phyloP scores from a whole-genome alignment of 2,888 invertebrate genomes.

The Pachliopta kotzebuea region DNA sequence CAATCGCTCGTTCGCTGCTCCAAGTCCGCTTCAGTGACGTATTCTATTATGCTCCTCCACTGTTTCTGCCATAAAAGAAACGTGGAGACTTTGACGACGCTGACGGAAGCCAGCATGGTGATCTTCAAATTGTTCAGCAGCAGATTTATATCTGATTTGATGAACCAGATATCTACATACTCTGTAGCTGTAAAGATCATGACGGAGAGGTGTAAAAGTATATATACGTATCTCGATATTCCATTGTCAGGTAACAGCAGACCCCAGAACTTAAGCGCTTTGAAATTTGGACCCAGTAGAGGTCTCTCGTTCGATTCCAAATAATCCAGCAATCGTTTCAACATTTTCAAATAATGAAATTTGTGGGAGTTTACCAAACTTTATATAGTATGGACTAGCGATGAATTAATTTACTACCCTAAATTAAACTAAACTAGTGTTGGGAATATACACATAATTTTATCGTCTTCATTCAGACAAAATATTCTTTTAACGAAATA shows the following conservation, averaged over 20 bases:
- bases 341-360: conserved; percentile 31
- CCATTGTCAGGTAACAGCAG: conserved; percentile 53
- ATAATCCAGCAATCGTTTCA: conserved; percentile 44
- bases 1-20: conserved; percentile 44
- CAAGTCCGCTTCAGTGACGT: conserved; percentile 56
- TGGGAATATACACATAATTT: too few species aligned
- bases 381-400: conserved; percentile 11
- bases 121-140: conserved; percentile 65
- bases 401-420: too few species aligned
- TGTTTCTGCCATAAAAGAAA: conserved; percentile 58
- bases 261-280: conserved; percentile 64
- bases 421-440: too few species aligned
- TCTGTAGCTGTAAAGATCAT: conserved; percentile 58
- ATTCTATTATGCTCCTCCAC: conserved; percentile 60
- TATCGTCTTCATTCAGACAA: too few species aligned
- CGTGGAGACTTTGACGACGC: conserved; percentile 55
- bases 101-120: conserved; percentile 61
- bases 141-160: conserved; percentile 57
- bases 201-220: conserved; percentile 55
- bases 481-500: too few species aligned
- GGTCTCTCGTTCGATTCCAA: conserved; percentile 60
- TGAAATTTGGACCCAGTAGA: conserved; percentile 63
- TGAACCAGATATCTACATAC: conserved; percentile 63
- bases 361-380: background rate
- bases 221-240: conserved; percentile 47